phyloP scores from a whole-genome alignment of 2,888 invertebrate species.

The Meganola albula region DNA sequence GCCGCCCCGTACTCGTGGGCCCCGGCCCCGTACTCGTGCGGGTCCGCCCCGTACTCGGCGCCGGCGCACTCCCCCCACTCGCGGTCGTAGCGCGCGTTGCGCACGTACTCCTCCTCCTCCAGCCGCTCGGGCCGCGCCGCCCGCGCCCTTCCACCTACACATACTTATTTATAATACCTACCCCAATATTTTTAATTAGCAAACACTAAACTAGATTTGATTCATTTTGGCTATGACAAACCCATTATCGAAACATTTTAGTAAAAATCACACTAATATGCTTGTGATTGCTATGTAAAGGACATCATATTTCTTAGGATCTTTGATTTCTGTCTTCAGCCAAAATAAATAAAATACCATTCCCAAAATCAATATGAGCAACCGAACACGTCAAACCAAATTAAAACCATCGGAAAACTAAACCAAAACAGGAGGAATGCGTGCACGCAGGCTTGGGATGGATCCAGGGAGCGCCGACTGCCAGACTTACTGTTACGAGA shows the following conservation, averaged over 20 bases:
- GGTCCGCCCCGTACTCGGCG: constrained; percentile 24
- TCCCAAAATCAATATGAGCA: constrained; percentile 22
- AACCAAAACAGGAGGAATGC: no score
- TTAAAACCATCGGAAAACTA: no score
- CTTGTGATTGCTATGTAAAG: no score
- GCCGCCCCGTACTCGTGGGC: constrained; percentile 57
- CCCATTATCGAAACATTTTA: no score
- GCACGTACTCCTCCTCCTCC: constrained; percentile 74
- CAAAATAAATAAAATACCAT: neutral
- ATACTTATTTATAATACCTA: no score
- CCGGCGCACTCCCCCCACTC: constrained; percentile 35
- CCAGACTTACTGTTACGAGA: constrained; percentile 58
- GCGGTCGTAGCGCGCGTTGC: constrained; percentile 48
- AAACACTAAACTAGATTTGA: no score
- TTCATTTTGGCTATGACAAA: no score
- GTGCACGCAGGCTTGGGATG: constrained; percentile 27
- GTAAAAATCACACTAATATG: no score
- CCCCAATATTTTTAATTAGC: no score
- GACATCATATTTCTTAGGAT: no score
- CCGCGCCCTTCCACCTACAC: constrained; percentile 59
- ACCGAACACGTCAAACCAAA: constrained; percentile 34
- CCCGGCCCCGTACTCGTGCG: constrained; percentile 45
- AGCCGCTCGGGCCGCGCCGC: constrained; percentile 74
- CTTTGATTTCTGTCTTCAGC: no score
- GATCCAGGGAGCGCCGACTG: constrained; percentile 24